Evolutionary conservation across 2,797 vertebrate genomes (phyloP).

Genomic region (Dendrocincla fuliginosa): DNA sequence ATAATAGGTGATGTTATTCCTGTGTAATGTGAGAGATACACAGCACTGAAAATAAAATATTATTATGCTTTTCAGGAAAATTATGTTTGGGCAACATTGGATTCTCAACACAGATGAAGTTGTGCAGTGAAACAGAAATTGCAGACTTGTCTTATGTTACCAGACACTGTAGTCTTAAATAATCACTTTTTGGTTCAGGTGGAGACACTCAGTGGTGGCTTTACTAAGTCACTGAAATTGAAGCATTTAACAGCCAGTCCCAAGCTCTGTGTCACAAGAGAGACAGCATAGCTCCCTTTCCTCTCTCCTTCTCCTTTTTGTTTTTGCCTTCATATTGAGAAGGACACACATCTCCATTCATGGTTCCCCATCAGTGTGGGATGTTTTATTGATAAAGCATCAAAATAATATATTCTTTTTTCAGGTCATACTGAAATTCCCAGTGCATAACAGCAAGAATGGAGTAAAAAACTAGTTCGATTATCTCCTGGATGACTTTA

Average conservation of each 20-base stretch:
- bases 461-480: background rate
- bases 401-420: background rate
- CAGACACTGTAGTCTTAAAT: background rate
- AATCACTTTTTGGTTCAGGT: background rate
- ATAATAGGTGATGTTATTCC: background rate
- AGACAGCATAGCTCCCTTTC: background rate
- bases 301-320: background rate
- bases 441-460: background rate
- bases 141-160: background rate
- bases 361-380: background rate
- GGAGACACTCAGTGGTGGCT: background rate
- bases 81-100: fast-evolving
- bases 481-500: background rate
- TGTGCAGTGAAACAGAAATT: background rate
- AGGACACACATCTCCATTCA: background rate
- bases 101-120: background rate
- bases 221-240: background rate
- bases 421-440: background rate
- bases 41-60: background rate
- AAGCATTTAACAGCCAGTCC: background rate
- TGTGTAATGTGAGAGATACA: background rate
- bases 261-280: background rate
- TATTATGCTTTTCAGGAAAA: background rate
- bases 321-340: background rate
- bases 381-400: background rate